Conservation (phyloP, 2,113 vertebrate genomes). For the Psammodynastes pulverulentus region DNA sequence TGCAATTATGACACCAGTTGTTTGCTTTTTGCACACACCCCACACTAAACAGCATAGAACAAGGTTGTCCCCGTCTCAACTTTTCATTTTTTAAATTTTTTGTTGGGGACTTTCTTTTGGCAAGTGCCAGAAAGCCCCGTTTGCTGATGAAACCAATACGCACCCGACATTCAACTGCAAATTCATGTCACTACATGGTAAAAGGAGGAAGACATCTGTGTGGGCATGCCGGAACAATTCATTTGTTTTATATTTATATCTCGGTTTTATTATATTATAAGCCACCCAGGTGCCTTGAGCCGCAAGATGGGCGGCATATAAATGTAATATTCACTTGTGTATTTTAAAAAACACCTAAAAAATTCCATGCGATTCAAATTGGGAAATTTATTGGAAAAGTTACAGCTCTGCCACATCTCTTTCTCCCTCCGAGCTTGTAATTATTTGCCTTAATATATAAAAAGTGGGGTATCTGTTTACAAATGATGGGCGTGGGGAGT, state of each 20-base stretch:
- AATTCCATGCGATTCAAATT: conserved; percentile 33
- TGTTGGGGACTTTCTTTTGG: conserved; percentile 3
- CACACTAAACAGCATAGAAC: conserved; percentile 6
- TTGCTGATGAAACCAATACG: conserved; percentile 3
- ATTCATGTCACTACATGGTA: conserved; percentile 30
- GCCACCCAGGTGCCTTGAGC: background rate
- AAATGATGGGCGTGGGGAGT: conserved; percentile 50
- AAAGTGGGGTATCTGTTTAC: conserved; percentile 44
- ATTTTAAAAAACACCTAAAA: conserved; percentile 38
- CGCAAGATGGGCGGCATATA: background rate
- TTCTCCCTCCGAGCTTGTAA: background rate
- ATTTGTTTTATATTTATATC: background rate
- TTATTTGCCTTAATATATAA: conserved; percentile 34
- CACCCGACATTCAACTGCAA: conserved; percentile 44
- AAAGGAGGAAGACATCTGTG: background rate
- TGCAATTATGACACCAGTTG: conserved; percentile 28
- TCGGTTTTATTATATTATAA: background rate
- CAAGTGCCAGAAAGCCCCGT: conserved; percentile 7
- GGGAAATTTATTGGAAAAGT: background rate
- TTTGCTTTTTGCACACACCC: conserved; percentile 12
- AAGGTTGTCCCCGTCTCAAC: background rate
- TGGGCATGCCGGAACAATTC: background rate
- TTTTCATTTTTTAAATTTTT: background rate
- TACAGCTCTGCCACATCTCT: background rate
- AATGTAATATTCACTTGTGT: background rate